Base-by-base conservation (phyloP, 2,797 vertebrate species). In the Oceanodroma leucorhoa region DNA sequence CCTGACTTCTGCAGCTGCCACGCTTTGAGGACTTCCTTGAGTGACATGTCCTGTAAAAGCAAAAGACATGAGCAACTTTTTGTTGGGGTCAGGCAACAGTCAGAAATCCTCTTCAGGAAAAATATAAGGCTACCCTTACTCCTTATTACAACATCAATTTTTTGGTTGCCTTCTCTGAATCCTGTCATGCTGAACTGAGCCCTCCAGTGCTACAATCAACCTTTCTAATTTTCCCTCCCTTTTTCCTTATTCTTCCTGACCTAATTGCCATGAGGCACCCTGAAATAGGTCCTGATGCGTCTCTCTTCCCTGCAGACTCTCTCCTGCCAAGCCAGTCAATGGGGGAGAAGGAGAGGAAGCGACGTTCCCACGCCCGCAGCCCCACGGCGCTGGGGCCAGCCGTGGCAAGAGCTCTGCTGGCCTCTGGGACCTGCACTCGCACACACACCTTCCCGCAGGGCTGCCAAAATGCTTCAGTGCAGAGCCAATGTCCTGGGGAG, bases 361-460 rank as follows among this genome's bases (percentile, higher is more conserved):
- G 13, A 10, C 0, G 0, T 54, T 94, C 14, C 46, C 2, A 2
- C 0, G 0, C 38, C 27, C 50, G 7, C 7, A 46, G 64, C 24
- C 54, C n/a, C 45, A 11, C 0, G 0, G 16, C 2, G 2, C 27
- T 46, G 76, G 27, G 45, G 4, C 36, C 55, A 91, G 32, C 14
- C 3, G 0, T 23, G 32, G 32, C 69, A 94, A 87, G 61, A 91
- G 41, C 5, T 78, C 70, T 34, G 20, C 40, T n/a, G 29, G 29
- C 46, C 43, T 80, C 54, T 4, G 14, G 81, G 76, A 55, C 22
- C 43, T 51, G 22, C 19, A 4, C 32, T 83, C 1, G 1, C 17
- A 23, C 40, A 54, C 16, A 23, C 32, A n/a, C 21, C 70, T 75
- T 53, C 27, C 61, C 41, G 6, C 8, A 34, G 46, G 51, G 20